Evolutionary conservation across 2,113 vertebrate species (phyloP), one percentile per base, ranked within the genome.

Genomic region (Isurus oxyrinchus): DNA sequence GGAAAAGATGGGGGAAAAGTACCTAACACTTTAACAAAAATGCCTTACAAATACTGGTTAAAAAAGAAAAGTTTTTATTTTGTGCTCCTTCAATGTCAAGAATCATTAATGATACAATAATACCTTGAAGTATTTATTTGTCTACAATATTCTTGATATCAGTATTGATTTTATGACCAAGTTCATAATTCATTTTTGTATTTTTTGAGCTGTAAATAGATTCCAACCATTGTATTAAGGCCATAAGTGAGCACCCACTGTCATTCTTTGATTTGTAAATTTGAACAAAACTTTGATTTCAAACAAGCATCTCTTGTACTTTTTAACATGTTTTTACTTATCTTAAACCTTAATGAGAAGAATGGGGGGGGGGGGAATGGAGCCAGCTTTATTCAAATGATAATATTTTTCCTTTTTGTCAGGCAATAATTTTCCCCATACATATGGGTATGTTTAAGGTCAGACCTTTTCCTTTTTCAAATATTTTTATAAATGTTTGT

Each of bases 331-430:
- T 97, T 98, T 98, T 98, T 88, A 97, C 97, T 98, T 98, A 98
- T 96, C 97, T 97, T 97, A 97, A 98, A 98, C 98, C 97, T 97
- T 97, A 98, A 98, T 98, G 98, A 98, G 98, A 98, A 98, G 98
- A 98, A 98, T 98, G 98, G 98, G 98, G 98, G 98, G 98, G n/a
- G n/a, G n/a, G n/a, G 98, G 98, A 98, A 55, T 40, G 53, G 49
- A 95, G 23, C 93, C 44, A 1, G 40, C 98, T 98, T 98, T 98
- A 98, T 98, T 98, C 98, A 98, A 98, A 97, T 98, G 98, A 98
- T 98, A 98, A 98, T 98, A 98, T 97, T 98, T 98, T 98, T 98
- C 98, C 97, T 97, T 97, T 98, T 98, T 98, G 98, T 98, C 97
- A 97, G 97, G 97, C 98, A 97, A 96, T 97, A 97, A 97, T 98